These are phyloP conservation scores for Nomada goodeniana DNA, from an alignment of 2,888 invertebrate genomes.

Conservation along the genomic window DNA sequence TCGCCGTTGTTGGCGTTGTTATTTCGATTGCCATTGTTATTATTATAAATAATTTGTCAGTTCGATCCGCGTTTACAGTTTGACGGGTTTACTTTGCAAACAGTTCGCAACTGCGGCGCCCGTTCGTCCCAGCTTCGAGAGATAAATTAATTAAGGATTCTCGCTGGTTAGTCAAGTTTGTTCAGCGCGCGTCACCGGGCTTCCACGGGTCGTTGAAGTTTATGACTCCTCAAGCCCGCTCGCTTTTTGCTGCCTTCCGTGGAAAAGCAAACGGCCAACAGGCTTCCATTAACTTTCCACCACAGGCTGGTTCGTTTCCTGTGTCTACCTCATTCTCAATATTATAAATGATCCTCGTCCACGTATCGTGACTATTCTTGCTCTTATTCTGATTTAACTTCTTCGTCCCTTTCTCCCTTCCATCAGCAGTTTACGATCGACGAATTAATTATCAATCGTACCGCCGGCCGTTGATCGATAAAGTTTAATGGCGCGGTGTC, in stretches of 20 bases:
- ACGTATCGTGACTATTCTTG: no score
- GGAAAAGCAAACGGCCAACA: not conserved
- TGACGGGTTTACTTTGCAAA: not conserved
- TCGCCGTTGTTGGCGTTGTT: no score
- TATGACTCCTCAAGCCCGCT: not conserved
- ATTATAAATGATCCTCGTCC: not conserved
- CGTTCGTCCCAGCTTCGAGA: conserved; percentile 6
- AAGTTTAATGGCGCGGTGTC: no score
- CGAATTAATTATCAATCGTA: no score
- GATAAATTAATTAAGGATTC: conserved; percentile 37
- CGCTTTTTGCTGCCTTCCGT: not conserved
- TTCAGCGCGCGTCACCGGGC: not conserved
- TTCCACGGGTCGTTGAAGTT: not conserved
- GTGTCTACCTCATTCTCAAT: not conserved
- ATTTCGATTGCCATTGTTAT: no score
- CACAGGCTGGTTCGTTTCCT: not conserved
- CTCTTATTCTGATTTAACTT: no score
- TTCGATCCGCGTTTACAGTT: not conserved
- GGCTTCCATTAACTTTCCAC: not conserved
- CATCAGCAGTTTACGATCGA: no score
- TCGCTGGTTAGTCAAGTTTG: conserved; percentile 21
- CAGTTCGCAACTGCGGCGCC: not conserved
- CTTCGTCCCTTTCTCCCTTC: no score
- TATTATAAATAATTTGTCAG: conserved; percentile 5
- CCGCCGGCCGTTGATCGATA: no score